Conservation (phyloP, 1,140 invertebrate genomes). For the Zaprionus capensis region DNA sequence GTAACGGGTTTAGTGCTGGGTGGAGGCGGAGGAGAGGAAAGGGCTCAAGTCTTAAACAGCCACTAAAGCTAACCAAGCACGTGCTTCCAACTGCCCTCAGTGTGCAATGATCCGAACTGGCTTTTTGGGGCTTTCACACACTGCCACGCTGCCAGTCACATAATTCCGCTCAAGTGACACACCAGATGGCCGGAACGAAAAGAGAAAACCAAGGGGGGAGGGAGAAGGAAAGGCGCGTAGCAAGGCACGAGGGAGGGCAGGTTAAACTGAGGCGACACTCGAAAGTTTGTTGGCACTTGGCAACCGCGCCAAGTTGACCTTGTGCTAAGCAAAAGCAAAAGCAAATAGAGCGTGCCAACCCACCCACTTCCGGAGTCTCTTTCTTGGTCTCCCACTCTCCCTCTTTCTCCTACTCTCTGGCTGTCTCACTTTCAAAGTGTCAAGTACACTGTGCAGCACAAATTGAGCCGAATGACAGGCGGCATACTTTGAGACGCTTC, state of each 20-base stretch:
- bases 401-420: not conserved
- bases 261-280: constrained; percentile 45
- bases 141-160: constrained; percentile 58
- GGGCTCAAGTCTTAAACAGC: constrained; percentile 64
- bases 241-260: not conserved
- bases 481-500: constrained; percentile 3
- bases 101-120: constrained; percentile 72
- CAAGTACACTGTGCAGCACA: constrained; percentile 4
- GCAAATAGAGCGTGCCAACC: constrained; percentile 54
- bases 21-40: not conserved
- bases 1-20: not conserved
- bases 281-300: constrained; percentile 74
- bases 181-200: constrained; percentile 36
- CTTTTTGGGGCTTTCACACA: constrained; percentile 44
- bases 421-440: constrained; percentile 13
- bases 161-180: constrained; percentile 74
- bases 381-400: not conserved
- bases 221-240: not conserved
- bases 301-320: constrained; percentile 67
- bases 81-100: constrained; percentile 38
- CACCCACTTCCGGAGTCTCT: not conserved
- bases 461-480: constrained; percentile 16
- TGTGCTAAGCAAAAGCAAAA: constrained; percentile 50
- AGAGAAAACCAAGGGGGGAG: not conserved
- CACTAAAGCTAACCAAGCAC: constrained; percentile 69